Evolutionary conservation across 2,888 invertebrate species (phyloP).

Genomic region (Plebejus melissa): DNA sequence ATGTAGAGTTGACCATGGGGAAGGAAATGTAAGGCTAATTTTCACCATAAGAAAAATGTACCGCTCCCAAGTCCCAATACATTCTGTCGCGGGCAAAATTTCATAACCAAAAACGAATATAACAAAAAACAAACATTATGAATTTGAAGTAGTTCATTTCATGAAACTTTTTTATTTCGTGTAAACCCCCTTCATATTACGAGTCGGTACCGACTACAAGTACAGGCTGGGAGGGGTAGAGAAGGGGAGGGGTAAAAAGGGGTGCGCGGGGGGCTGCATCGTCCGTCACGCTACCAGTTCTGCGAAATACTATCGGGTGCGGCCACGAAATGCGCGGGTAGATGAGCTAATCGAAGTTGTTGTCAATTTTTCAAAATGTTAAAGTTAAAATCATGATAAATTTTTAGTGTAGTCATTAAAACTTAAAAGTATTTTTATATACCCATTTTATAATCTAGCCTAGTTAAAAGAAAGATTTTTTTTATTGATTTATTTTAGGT

Average conservation of each 20-base stretch:
- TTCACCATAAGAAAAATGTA: background rate
- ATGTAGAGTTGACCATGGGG: no score
- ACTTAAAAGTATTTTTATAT: no score
- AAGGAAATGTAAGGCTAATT: no score
- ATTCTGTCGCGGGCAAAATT: no score
- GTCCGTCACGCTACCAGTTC: conserved; percentile 18
- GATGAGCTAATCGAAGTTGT: no score
- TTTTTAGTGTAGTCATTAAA: no score
- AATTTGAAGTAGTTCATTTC: background rate
- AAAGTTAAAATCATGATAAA: no score
- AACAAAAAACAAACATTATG: background rate
- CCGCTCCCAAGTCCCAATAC: background rate
- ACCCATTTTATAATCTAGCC: no score
- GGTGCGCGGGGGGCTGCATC: background rate
- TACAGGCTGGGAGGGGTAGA: background rate
- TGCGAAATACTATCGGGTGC: background rate
- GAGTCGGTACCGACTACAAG: background rate
- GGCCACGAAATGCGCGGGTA: background rate
- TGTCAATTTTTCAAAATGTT: no score
- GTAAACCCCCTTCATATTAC: background rate
- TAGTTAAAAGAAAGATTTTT: no score
- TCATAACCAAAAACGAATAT: background rate
- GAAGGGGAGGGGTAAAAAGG: background rate
- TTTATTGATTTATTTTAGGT: no score
- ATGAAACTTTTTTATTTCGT: background rate